Conservation (phyloP, 1,140 invertebrate genomes). For the Pseudomyrmex cubaensis region DNA sequence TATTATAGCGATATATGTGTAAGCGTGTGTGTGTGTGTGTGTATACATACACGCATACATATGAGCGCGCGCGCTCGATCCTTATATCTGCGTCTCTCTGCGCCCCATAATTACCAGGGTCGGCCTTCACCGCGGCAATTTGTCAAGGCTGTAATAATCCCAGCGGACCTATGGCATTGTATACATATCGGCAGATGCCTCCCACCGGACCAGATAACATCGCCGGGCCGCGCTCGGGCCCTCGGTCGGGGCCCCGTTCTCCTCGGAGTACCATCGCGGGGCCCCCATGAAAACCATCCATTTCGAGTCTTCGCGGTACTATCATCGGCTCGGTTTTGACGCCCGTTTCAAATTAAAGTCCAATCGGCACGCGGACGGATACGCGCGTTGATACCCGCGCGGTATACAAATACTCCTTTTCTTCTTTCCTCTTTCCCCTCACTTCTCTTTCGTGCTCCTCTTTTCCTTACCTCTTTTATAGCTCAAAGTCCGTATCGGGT, state of each 20-base stretch:
- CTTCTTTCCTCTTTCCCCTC: not conserved
- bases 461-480: not conserved
- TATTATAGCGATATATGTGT: not conserved
- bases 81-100: conserved; percentile 71
- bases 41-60: too few relatives aligned
- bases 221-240: conserved; percentile 63
- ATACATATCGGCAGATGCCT: conserved; percentile 81
- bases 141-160: conserved; percentile 85
- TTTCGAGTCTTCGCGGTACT: conserved; percentile 74
- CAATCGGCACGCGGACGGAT: conserved; percentile 68
- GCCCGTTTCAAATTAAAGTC: conserved; percentile 79
- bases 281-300: conserved; percentile 74
- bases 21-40: not conserved
- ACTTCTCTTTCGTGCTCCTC: not conserved
- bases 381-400: conserved; percentile 17
- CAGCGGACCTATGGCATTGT: conserved; percentile 81
- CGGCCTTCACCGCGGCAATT: conserved; percentile 85
- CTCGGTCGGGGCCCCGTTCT: conserved; percentile 52
- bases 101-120: conserved; percentile 83
- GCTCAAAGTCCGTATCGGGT: not conserved
- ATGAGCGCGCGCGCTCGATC: conserved; percentile 18
- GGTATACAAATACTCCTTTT: conserved; percentile 40
- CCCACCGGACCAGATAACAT: conserved; percentile 80
- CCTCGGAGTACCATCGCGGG: conserved; percentile 63
- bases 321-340: conserved; percentile 78